phyloP scores from a whole-genome alignment of 2,797 vertebrate species.

The Artibeus lituratus region DNA sequence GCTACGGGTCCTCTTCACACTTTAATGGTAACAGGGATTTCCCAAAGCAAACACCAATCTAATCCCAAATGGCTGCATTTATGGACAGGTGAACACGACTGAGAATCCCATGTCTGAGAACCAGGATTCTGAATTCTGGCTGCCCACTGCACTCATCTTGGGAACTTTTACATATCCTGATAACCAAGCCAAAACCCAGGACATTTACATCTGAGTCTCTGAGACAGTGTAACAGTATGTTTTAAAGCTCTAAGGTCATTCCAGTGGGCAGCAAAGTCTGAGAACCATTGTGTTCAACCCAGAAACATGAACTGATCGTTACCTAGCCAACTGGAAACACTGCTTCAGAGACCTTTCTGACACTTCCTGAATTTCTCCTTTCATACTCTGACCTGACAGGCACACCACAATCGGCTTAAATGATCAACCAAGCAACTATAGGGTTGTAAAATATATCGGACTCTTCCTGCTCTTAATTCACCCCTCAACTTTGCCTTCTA shows the following conservation, averaged over 20 bases:
- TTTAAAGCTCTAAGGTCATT: background rate
- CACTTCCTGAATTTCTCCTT: background rate
- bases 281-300: background rate
- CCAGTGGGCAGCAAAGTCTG: background rate
- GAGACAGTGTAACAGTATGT: background rate
- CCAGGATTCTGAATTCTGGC: background rate
- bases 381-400: background rate
- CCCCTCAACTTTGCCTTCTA: background rate
- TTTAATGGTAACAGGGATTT: background rate
- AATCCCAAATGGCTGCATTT: background rate
- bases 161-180: background rate
- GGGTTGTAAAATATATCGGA: background rate
- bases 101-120: background rate
- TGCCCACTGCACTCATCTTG: no score
- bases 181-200: background rate
- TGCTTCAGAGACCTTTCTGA: background rate
- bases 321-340: background rate
- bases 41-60: background rate
- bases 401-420: background rate
- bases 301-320: background rate
- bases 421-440: background rate
- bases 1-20: background rate
- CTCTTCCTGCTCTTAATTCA: background rate
- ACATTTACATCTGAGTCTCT: background rate
- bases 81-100: background rate